Evolutionary conservation across 1,140 invertebrate species (phyloP), one percentile per base, ranked within the genome.

Genomic region (Augochlora pura): DNA sequence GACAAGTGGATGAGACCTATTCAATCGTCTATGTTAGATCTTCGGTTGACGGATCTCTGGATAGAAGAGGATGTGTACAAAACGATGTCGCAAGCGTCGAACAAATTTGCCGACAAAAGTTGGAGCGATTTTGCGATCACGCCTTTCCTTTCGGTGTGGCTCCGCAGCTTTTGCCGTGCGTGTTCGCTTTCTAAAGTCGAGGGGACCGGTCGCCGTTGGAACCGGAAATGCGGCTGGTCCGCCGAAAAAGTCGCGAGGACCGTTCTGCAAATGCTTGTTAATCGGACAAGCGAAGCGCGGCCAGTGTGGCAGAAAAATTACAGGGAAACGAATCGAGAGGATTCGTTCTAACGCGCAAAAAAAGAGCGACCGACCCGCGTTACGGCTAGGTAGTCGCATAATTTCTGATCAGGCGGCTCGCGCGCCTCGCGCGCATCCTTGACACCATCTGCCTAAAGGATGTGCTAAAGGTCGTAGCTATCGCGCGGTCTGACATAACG

Each of bases 131-230:
- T 16, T n/a, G 62, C 62, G 32, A 14, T 1, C 23, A 23, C 8
- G 25, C 18, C 49, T 52, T 66, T 66, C 54, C 14, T 65, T 57
- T 46, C n/a, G 18, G 3, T 12, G n/a, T 8, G 5, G 21, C 21
- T 8, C n/a, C n/a, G 18, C n/a, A 42, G 52, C 46, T 64, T 49
- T 77, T 54, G 49, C 59, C 42, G 57, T n/a, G 68, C 76, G 81
- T 70, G 78, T 77, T 57, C 80, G 89, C 90, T 92, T 92, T 92
- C 91, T 91, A 92, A 92, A 91, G 86, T 70, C 80, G 87, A n/a
- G n/a, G 88, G 89, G 86, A 83, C 84, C 78, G 71, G 77, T 80
- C 87, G 83, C 84, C 77, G 71, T 75, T 78, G 84, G 66, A 86
- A 71, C 86, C 86, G 88, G 88, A 88, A 90, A 73, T 12, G 21